Evolutionary conservation across 1,140 invertebrate genomes (phyloP), one percentile per base, ranked within the genome.

Genomic region (Linepithema humile): DNA sequence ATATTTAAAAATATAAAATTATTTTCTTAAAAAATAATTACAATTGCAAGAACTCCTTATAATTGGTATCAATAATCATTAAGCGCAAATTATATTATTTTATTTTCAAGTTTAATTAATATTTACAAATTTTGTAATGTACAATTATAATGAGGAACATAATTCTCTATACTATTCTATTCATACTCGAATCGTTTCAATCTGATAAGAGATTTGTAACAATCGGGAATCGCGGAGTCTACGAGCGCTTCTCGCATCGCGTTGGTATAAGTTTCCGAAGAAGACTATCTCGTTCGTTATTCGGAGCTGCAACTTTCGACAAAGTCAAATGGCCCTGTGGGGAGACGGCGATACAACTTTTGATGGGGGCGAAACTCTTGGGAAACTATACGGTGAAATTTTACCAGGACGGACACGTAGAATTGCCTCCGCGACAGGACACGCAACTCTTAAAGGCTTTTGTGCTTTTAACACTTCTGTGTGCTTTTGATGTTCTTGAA

Each of bases 301-400:
- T 38, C 35, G 62, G 17, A 50, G 15, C 55, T 40, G 23, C 26
- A 78, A 78, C 74, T 78, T 77, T 53, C 32, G 74, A 67, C 74
- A 78, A 55, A 78, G 62, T 78, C 72, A 78, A 78, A 78, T 45
- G 45, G 45, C 45, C 23, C 23, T 32, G 12, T 38, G 23, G 60
- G 48, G 62, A 78, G 60, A 40, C 32, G 23, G 20, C 74, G 45
- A 78, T 67, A 67, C 74, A 67, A 67, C 74, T 78, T 78, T 78
- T 40, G 74, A 78, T 78, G 23, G 62, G n/a, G 20, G 35, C 40
- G 43, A 67, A 78, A 78, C 45, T 78, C 43, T 67, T 29, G 74
- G 29, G 62, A 67, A 77, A 67, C 45, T 67, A n/a, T 20, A 23
- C 15, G 29, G 1, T 3, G n/a, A 59, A 74, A 74, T 74, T 43